Base-by-base conservation (phyloP, 1,140 invertebrate genomes). In the Triops cancriformis region DNA sequence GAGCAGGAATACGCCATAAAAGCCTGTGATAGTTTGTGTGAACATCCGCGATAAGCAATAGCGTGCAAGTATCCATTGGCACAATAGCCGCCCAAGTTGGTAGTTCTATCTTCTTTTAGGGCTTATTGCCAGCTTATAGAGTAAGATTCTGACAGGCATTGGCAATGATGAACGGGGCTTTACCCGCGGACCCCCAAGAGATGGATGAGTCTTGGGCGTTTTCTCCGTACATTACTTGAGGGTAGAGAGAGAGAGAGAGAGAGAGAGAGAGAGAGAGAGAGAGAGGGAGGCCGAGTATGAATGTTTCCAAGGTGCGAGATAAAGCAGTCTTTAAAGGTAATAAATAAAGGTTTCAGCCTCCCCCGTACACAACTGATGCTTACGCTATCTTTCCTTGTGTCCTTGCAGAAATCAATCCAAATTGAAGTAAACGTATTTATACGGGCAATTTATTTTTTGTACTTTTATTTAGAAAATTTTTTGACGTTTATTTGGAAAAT, bases 71-170 rank as follows among this genome's bases (percentile, higher is more conserved):
- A 64, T 64, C 51, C 51, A 64, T 64, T 64, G n/a, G 51, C 51
- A 64, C 51, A 64, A 64, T 64, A 64, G 51, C 51, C 51, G 23
- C 51, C 51, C 51, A 23, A 23, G n/a, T 64, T 64, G 51, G 18
- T 64, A n/a, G 51, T 64, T 64, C 51, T 64, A 18, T 64, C 51
- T 64, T 64, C 51, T 64, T 64, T 64, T 64, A 64, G 51, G 51
- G 51, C 51, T 64, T 64, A 64, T 64, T 64, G 51, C 51, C 51
- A 64, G 51, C 51, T 64, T 64, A 64, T 64, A 64, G 51, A 64
- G 51, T 64, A 64, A 64, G 51, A n/a, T 64, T 64, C 51, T 23
- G 51, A 64, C 51, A 64, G 51, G 14, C 51, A 64, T n/a, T 64
- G 51, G 10, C 51, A 64, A 64, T 64, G 51, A 64, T 18, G 51